Evolutionary conservation across 2,888 invertebrate species (phyloP), one percentile per base, ranked within the genome.

Genomic region (Eristalis intricaria): DNA sequence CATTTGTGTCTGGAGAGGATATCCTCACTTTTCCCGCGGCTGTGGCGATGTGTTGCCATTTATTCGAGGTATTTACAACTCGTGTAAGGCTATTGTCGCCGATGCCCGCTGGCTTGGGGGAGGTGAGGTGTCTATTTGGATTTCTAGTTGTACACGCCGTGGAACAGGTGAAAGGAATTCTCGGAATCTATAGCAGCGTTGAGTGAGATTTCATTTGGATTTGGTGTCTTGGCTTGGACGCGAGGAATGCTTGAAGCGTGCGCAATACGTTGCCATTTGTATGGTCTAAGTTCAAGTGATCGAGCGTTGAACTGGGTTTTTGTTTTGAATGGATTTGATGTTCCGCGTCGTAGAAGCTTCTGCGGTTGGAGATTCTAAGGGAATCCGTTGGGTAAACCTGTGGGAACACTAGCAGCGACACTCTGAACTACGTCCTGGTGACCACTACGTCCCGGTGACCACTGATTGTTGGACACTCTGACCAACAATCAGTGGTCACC

Each of bases 1-100:
- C 69, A 74, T 73, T 71, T 60, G 50, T 58, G 61, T 56, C 13
- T n/a, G 22, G 61, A 35, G 32, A 35, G 22, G 60, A 43, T 58
- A 4, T 73, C 60, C 23, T 61, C 23, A 50, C 60, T 73, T 79
- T 66, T 73, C 70, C 56, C 15, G 23, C 26, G 26, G 26, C 15
- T 4, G 5, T 26, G 26, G 15, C 26, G 38, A 40, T 23, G 43
- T 68, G 50, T 19, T 60, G 40, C 22, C 60, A 63, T 69, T 38
- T 58, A 58, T 70, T 60, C 61, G 15, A 56, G 80, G 81, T 73
- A 85, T 85, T 65, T 40, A 19, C 63, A 29, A 61, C 32, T 58
- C 84, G 32, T 85, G 84, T 79, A 38, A 61, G 66, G 50, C 58
- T 61, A 63, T 84, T 84, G 64, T 65, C 69, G 64, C 66, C 50